Evolutionary conservation across 2,888 invertebrate genomes (phyloP), one percentile per base, ranked within the genome.

Genomic region (Heliconius charithonia): DNA sequence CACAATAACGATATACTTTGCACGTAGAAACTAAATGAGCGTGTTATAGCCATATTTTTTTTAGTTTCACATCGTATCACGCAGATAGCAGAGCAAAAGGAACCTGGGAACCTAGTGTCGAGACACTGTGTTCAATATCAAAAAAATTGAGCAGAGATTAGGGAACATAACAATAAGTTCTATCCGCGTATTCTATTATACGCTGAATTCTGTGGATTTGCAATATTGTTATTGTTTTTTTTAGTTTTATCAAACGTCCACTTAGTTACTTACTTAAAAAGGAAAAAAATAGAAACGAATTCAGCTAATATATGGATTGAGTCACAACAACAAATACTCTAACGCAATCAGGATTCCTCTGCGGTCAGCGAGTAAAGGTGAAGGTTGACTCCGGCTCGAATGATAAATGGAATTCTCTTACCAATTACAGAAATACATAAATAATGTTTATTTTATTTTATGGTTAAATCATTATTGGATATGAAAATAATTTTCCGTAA

Each of bases 311-410:
- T 76, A 65, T 69, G 25, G 25, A 69, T 29, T 41, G 62, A 76
- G 73, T 80, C 74, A 65, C 41, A 71, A 32, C 32, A 73, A 75
- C 65, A 78, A 77, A 77, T 79, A 76, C 67, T 59, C 73, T 66
- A 56, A 79, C 76, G 80, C 79, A 80, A 80, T 80, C 81, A 65
- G 81, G 83, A 89, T 89, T 85, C 87, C 87, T 80, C 45, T 71
- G 86, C 87, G 87, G 87, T 87, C 87, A 85, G 66, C 77, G 75
- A 72, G 73, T 78, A 87, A 88, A 89, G 88, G 87, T 88, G 87
- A 87, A 83, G 87, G 87, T 82, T 87, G 85, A 56, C 27, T 37
- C 56, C 56, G 66, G 59, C 66, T 77, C 29, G 71, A 37, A 27
- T 73, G 73, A 77, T 59, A 73, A 73, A 77, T 59, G 73, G 77